phyloP scores from a whole-genome alignment of 1,140 invertebrate species.

The Brachionus asplanchnoidis region DNA sequence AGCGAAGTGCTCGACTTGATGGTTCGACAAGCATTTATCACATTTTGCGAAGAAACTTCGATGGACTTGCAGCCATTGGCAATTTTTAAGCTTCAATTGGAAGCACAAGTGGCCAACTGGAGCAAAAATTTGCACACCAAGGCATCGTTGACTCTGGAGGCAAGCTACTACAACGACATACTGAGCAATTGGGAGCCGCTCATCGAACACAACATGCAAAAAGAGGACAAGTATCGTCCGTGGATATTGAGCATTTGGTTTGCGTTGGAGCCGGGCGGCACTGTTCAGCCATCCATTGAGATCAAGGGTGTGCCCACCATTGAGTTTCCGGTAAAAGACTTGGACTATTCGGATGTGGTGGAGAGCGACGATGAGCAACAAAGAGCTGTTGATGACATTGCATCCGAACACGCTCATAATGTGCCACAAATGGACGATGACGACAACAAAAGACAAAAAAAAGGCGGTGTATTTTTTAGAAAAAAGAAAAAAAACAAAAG shows the following conservation, averaged over 20 bases:
- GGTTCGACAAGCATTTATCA: background rate
- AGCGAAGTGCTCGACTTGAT: background rate
- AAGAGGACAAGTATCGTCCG: conserved; percentile 66
- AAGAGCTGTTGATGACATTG: background rate
- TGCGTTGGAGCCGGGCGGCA: conserved; percentile 23
- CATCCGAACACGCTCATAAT: background rate
- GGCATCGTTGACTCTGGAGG: conserved; percentile 64
- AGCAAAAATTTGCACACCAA: conserved; percentile 49
- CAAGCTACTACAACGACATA: conserved; percentile 70
- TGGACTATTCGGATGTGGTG: background rate
- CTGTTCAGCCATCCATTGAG: background rate
- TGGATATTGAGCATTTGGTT: conserved; percentile 58
- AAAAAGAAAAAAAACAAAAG: background rate
- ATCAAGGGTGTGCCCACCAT: background rate
- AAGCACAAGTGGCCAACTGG: conserved; percentile 21
- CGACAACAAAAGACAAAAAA: background rate
- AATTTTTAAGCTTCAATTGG: conserved; percentile 25
- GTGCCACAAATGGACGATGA: background rate
- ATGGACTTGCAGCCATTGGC: conserved; percentile 22
- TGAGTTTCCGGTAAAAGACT: conserved; percentile 26
- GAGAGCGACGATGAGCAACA: background rate
- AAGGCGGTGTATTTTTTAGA: background rate
- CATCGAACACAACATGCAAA: conserved; percentile 68
- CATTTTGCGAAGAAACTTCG: conserved; percentile 21
- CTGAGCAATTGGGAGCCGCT: conserved; percentile 72